Conservation (phyloP, 2,113 vertebrate genomes). For the Apus apus region DNA sequence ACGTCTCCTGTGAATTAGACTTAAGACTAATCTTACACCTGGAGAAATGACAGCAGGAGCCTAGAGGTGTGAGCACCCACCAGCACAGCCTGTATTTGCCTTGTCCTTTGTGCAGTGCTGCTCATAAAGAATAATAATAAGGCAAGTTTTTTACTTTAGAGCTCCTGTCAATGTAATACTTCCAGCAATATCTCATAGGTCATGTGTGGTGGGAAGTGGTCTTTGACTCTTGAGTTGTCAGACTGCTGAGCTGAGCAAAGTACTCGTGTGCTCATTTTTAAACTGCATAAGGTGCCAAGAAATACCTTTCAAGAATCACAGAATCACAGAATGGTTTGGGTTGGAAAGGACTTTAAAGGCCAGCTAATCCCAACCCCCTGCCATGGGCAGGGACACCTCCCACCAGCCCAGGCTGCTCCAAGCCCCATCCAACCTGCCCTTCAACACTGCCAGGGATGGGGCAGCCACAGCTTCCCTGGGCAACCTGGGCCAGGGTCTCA, state of each 20-base stretch:
- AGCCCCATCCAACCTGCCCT: too few relatives aligned
- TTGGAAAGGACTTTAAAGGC: too few relatives aligned
- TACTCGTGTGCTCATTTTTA: rapidly evolving
- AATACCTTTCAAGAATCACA: too few relatives aligned
- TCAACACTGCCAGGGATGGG: too few relatives aligned
- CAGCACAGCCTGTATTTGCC: not conserved
- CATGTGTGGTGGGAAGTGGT: not conserved
- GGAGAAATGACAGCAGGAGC: not conserved
- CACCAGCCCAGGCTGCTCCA: too few relatives aligned
- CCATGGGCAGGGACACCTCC: too few relatives aligned
- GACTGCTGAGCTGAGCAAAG: not conserved
- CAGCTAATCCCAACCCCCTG: too few relatives aligned
- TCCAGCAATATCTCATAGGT: not conserved
- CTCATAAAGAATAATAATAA: not conserved
- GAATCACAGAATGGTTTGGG: not conserved
- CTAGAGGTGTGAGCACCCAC: not conserved
- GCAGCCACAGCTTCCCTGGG: too few relatives aligned
- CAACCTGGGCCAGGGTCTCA: too few relatives aligned
- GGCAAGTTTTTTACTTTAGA: not conserved
- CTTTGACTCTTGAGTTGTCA: not conserved
- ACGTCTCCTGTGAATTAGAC: not conserved
- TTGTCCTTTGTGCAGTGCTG: not conserved
- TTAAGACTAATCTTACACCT: not conserved
- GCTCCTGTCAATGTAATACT: not conserved
- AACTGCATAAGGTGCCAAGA: rapidly evolving